A percentile compares a stretch with the other conserved stretches of the same genome.
Evolutionary conservation across 2,113 vertebrate species (phyloP).

Genomic region (Lepus americanus): DNA sequence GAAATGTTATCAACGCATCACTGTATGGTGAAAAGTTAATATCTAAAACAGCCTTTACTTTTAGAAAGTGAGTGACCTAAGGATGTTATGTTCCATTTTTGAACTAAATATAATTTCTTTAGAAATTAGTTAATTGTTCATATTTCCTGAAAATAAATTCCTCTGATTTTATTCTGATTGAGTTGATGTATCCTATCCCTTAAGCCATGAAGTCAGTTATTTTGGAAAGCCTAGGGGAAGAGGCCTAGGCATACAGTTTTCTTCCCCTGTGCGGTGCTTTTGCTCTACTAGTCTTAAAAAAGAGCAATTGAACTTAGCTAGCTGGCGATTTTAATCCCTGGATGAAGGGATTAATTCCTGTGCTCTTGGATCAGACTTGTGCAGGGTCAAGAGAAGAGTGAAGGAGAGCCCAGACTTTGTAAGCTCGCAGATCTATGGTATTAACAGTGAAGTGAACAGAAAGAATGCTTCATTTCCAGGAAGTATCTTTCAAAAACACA

Average conservation of each 20-base stretch:
- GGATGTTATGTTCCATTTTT: slow-evolving; percentile 27
- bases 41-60: slow-evolving; percentile 16
- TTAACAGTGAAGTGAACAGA: slow-evolving; percentile 36
- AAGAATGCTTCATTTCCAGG: slow-evolving; percentile 27
- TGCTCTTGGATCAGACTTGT: not conserved
- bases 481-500: slow-evolving; percentile 4
- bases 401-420: not conserved
- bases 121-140: slow-evolving; percentile 44
- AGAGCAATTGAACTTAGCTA: not conserved
- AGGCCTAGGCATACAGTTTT: not conserved
- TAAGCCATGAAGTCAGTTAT: not conserved
- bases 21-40: slow-evolving; percentile 35
- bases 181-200: not conserved
- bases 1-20: slow-evolving; percentile 29
- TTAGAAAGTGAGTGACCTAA: slow-evolving; percentile 38
- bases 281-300: slow-evolving; percentile 5
- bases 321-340: not conserved
- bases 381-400: not conserved
- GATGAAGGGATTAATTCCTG: not conserved
- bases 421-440: not conserved
- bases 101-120: slow-evolving; percentile 60
- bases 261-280: not conserved
- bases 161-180: slow-evolving; percentile 62
- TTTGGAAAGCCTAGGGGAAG: slow-evolving; percentile 1
- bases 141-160: not conserved